phyloP scores from a whole-genome alignment of 92 coral and sea anemone genomes.

The Siderastrea siderea region DNA sequence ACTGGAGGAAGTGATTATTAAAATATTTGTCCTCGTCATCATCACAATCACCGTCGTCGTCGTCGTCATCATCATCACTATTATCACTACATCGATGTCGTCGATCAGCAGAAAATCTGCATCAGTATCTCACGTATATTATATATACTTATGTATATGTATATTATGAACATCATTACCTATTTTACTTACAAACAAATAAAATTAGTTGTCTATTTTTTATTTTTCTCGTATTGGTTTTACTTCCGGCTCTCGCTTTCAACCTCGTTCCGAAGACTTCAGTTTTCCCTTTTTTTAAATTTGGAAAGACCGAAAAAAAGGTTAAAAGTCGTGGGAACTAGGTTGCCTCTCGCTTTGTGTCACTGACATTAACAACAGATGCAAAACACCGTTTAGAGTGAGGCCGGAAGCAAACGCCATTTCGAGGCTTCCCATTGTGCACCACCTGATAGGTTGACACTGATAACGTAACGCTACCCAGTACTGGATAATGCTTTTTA shows the following conservation, averaged over 20 bases:
- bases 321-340: no score
- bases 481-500: not conserved
- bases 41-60: not conserved
- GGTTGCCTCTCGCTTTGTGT: no score
- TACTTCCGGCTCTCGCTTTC: not conserved
- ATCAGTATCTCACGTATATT: not conserved
- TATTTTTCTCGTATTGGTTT: not conserved
- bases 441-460: not conserved
- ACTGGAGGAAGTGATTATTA: no score
- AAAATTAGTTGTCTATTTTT: not conserved
- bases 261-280: not conserved
- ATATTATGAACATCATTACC: not conserved
- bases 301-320: no score
- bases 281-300: no score
- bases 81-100: not conserved
- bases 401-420: not conserved
- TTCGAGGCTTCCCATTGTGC: not conserved
- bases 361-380: not conserved
- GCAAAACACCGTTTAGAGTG: not conserved
- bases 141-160: not conserved
- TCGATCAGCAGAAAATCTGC: not conserved
- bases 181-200: constrained; percentile 7
- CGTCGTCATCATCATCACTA: not conserved
- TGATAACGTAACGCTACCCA: not conserved
- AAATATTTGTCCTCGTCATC: no score